These are phyloP conservation scores for Philhelius pedissequus DNA, from an alignment of 2,888 invertebrate genomes.

Conservation along the genomic window DNA sequence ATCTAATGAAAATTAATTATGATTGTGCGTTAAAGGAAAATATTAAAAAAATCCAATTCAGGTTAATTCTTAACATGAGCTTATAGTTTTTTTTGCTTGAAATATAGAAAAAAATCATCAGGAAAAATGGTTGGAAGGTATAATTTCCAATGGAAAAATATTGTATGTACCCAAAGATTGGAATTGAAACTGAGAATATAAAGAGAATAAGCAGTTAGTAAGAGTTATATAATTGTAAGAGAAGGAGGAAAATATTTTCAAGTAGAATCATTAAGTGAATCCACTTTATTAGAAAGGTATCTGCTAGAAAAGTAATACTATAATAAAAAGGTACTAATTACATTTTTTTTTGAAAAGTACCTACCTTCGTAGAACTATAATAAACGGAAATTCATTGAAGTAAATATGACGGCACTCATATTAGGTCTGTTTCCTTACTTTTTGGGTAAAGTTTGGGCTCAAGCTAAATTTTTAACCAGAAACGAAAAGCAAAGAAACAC, in stretches of 20 bases:
- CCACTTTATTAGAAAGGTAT: neutral
- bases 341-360: too few relatives aligned
- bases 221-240: conserved; percentile 12
- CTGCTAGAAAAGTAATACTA: neutral
- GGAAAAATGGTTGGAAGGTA: neutral
- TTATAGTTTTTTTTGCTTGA: neutral
- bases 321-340: too few relatives aligned
- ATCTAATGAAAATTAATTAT: too few relatives aligned
- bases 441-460: too few relatives aligned
- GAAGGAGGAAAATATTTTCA: neutral
- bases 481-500: too few relatives aligned
- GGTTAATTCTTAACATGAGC: neutral
- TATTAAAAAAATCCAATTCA: neutral
- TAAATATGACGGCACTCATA: too few relatives aligned
- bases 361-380: too few relatives aligned
- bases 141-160: conserved; percentile 7
- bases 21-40: neutral
- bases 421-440: too few relatives aligned
- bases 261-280: neutral
- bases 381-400: too few relatives aligned
- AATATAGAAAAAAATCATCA: neutral
- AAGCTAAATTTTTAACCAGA: too few relatives aligned
- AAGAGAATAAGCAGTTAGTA: neutral
- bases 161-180: conserved; percentile 9
- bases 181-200: neutral